Evolutionary conservation across 2,888 invertebrate species (phyloP).

Genomic region (Aphelenchoides bicaudatus): DNA sequence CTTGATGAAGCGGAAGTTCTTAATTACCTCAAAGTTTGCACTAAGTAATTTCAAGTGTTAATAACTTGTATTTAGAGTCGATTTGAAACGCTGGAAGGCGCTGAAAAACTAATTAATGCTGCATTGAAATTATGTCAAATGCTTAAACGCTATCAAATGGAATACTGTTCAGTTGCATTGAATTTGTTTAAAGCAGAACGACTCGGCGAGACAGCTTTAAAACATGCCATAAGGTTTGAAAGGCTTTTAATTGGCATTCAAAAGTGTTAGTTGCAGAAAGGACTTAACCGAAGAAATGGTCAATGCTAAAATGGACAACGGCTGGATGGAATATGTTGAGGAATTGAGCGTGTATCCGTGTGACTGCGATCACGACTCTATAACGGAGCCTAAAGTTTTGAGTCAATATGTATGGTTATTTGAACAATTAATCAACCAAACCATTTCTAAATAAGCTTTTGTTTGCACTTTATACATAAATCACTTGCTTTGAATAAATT

Average conservation of each 20-base stretch:
- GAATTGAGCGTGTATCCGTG: conserved; percentile 34
- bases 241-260: neutral
- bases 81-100: conserved; percentile 20
- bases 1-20: conserved; percentile 22
- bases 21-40: conserved; percentile 17
- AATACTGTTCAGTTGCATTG: conserved; percentile 18
- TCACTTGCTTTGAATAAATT: too few species aligned
- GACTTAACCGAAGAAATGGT: conserved; percentile 44
- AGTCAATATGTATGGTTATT: neutral
- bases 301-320: conserved; percentile 30
- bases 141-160: conserved; percentile 37
- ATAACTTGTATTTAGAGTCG: conserved; percentile 13
- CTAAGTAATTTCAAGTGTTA: neutral
- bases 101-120: conserved; percentile 11
- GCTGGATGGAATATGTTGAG: conserved; percentile 42
- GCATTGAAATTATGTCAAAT: conserved; percentile 37
- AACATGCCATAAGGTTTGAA: conserved; percentile 43
- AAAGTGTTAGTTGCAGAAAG: conserved; percentile 26
- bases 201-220: conserved; percentile 47
- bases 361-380: conserved; percentile 49
- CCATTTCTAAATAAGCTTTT: too few species aligned
- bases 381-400: conserved; percentile 43
- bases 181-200: conserved; percentile 46
- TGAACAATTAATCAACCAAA: conserved; percentile 1
- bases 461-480: too few species aligned